A percentile compares a stretch with the other conserved stretches of the same genome.
phyloP scores from a whole-genome alignment of 1,140 invertebrate genomes.

The Acromyrmex charruanus region DNA sequence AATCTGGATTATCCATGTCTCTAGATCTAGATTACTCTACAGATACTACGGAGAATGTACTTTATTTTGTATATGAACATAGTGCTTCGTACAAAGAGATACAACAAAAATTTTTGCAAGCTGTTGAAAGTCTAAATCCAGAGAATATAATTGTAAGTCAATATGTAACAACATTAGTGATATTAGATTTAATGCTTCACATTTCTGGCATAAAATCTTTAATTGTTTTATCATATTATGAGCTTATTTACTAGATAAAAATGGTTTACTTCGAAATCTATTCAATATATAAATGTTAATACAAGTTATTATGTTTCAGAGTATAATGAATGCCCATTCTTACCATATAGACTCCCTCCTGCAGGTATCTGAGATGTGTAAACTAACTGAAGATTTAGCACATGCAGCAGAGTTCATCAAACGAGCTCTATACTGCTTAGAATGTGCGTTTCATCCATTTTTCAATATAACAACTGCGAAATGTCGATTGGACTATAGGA shows the following conservation, averaged over 20 bases:
- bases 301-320: slow-evolving; percentile 84
- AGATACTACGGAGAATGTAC: slow-evolving; percentile 83
- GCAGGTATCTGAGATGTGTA: slow-evolving; percentile 94
- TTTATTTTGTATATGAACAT: slow-evolving; percentile 94
- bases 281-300: not conserved
- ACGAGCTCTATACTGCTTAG: slow-evolving; percentile 91
- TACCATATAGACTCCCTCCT: slow-evolving; percentile 95
- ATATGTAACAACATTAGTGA: not conserved
- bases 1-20: slow-evolving; percentile 92
- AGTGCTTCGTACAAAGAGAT: slow-evolving; percentile 91
- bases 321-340: slow-evolving; percentile 91
- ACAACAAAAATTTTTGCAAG: slow-evolving; percentile 91
- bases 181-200: not conserved
- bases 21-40: slow-evolving; percentile 87
- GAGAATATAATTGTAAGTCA: slow-evolving; percentile 92
- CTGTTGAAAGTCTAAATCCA: slow-evolving; percentile 93
- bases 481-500: slow-evolving; percentile 93
- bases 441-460: slow-evolving; percentile 93
- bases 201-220: not conserved
- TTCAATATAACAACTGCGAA: slow-evolving; percentile 93
- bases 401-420: slow-evolving; percentile 93
- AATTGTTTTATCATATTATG: not conserved
- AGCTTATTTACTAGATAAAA: not conserved
- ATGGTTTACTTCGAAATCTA: not conserved
- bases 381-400: slow-evolving; percentile 92